phyloP scores from a whole-genome alignment of 2,797 vertebrate genomes.

The Sebastes flavidus region DNA sequence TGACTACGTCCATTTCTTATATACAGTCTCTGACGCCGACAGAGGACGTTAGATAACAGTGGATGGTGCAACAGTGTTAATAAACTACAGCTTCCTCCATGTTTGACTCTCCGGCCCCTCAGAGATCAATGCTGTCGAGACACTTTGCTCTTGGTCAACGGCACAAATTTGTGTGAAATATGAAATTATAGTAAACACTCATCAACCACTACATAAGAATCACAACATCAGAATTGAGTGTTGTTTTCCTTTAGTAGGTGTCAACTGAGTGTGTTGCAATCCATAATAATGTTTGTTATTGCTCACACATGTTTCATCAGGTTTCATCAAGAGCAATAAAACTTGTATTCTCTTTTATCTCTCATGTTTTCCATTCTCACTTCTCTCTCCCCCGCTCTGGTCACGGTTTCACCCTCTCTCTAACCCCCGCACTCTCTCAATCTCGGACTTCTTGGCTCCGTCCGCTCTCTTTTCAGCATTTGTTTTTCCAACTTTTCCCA shows the following conservation, averaged over 20 bases:
- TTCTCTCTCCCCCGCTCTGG: not conserved
- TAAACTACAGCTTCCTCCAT: not conserved
- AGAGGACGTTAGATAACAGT: not conserved
- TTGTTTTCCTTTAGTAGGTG: not conserved
- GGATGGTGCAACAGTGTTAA: no score
- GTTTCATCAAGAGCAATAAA: not conserved
- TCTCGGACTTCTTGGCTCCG: no score
- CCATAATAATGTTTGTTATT: not conserved
- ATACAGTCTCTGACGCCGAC: not conserved
- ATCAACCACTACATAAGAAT: not conserved
- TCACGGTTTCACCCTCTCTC: not conserved
- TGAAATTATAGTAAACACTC: not conserved
- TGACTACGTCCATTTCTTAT: no score
- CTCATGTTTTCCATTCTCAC: not conserved
- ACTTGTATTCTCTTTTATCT: not conserved
- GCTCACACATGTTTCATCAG: not conserved
- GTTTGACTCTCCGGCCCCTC: not conserved
- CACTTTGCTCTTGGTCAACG: not conserved
- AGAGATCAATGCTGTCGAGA: not conserved
- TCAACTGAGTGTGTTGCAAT: not conserved
- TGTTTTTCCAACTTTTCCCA: not conserved
- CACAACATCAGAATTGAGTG: not conserved
- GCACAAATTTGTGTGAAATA: not conserved
- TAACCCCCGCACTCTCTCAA: not conserved
- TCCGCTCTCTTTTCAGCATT: not conserved